Evolutionary conservation across 2,113 vertebrate genomes (phyloP).

Genomic region (Colius striatus): DNA sequence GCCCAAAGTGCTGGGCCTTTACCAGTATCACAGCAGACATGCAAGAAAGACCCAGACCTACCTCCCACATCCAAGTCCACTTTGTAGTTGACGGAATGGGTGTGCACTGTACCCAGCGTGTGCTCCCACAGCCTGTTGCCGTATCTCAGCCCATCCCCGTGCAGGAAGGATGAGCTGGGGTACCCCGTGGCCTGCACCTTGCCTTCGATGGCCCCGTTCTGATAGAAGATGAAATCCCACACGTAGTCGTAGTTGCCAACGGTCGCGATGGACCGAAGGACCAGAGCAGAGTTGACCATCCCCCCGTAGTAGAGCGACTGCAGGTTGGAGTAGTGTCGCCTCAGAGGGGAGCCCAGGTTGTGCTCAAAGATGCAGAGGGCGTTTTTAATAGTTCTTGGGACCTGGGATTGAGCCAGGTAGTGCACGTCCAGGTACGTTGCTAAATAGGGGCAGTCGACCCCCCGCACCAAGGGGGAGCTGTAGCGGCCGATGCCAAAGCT

Average conservation of each 20-base stretch:
- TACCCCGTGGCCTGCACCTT: slow-evolving; percentile 90
- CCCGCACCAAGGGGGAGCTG: slow-evolving; percentile 82
- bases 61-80: slow-evolving; percentile 89
- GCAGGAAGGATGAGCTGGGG: slow-evolving; percentile 80
- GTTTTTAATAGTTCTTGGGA: neutral
- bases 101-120: slow-evolving; percentile 85
- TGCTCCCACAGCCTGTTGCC: slow-evolving; percentile 85
- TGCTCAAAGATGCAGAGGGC: slow-evolving; percentile 91
- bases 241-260: slow-evolving; percentile 88
- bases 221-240: slow-evolving; percentile 90
- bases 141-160: slow-evolving; percentile 72
- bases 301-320: slow-evolving; percentile 82
- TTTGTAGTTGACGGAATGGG: slow-evolving; percentile 88
- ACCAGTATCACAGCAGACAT: fast-evolving
- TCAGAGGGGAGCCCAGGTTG: slow-evolving; percentile 83
- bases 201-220: slow-evolving; percentile 86
- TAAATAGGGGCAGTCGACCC: slow-evolving; percentile 85
- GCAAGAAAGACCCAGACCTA: slow-evolving; percentile 37
- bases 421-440: slow-evolving; percentile 79
- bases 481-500: slow-evolving; percentile 86
- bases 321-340: slow-evolving; percentile 86
- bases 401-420: slow-evolving; percentile 72
- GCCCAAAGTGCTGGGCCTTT: neutral
- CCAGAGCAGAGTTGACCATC: slow-evolving; percentile 83
- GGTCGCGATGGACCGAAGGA: slow-evolving; percentile 83